These are phyloP conservation scores for Leptinotarsa peninsularis DNA, from an alignment of 2,888 invertebrate species.

Conservation along the genomic window DNA sequence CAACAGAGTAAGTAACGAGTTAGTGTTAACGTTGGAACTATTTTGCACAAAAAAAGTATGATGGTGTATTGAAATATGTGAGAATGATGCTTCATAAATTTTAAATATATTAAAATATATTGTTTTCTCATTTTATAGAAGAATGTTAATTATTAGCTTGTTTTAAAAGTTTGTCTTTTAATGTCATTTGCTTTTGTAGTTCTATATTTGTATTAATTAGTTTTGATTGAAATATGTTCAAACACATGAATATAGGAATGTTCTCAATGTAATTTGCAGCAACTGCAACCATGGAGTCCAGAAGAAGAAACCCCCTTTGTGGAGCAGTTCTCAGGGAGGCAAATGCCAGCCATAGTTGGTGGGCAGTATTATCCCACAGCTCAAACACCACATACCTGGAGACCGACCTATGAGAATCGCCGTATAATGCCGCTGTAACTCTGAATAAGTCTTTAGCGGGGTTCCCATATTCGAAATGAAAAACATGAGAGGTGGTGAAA, in stretches of 20 bases:
- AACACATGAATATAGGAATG: too few species aligned
- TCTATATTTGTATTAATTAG: too few species aligned
- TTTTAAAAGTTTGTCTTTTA: too few species aligned
- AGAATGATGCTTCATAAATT: too few species aligned
- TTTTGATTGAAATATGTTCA: too few species aligned
- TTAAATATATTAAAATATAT: too few species aligned
- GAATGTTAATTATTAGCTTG: too few species aligned
- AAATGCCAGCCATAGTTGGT: slow-evolving; percentile 74
- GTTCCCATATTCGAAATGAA: neutral
- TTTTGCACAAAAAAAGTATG: too few species aligned
- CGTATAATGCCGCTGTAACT: slow-evolving; percentile 77
- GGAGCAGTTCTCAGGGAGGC: slow-evolving; percentile 74
- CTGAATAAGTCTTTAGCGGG: neutral
- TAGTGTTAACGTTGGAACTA: too few species aligned
- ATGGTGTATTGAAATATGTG: too few species aligned
- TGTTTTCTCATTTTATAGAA: too few species aligned
- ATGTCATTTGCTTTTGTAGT: too few species aligned
- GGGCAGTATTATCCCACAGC: slow-evolving; percentile 74
- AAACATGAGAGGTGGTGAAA: neutral
- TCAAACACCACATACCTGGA: slow-evolving; percentile 82
- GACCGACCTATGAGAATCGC: slow-evolving; percentile 82
- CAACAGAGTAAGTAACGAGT: slow-evolving; percentile 68
- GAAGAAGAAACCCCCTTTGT: slow-evolving; percentile 72
- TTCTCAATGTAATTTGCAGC: slow-evolving; percentile 54
- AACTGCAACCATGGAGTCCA: slow-evolving; percentile 79